phyloP scores from a whole-genome alignment of 2,888 invertebrate genomes.

The Ditula angustiorana region DNA sequence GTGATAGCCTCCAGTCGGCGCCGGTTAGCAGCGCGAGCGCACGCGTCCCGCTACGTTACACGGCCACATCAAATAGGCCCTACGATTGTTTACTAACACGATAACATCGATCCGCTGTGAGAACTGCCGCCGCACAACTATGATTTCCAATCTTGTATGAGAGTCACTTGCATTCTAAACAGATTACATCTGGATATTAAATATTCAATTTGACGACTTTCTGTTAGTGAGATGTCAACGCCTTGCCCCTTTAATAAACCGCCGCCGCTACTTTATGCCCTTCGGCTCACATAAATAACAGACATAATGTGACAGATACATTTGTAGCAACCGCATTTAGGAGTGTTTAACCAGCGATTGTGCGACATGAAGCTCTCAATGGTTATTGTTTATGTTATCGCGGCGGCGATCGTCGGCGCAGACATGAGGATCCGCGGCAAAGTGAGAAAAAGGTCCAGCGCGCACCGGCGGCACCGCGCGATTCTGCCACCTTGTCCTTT shows the following conservation, averaged over 20 bases:
- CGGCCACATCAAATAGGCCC: constrained; percentile 48
- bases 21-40: constrained; percentile 78
- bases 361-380: constrained; percentile 73
- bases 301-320: constrained; percentile 82
- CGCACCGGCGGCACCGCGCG: constrained; percentile 74
- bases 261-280: constrained; percentile 67
- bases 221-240: constrained; percentile 78
- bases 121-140: constrained; percentile 51
- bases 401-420: constrained; percentile 71
- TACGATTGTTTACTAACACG: constrained; percentile 74
- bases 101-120: constrained; percentile 56
- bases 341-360: constrained; percentile 68
- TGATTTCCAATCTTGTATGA: constrained; percentile 52
- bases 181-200: constrained; percentile 60
- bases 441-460: constrained; percentile 77
- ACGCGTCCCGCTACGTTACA: constrained; percentile 62
- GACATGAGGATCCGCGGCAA: constrained; percentile 79
- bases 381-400: constrained; percentile 78
- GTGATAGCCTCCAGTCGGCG: constrained; percentile 80
- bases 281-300: constrained; percentile 73
- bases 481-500: constrained; percentile 77
- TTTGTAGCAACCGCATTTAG: constrained; percentile 68
- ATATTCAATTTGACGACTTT: constrained; percentile 69
- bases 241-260: constrained; percentile 70
- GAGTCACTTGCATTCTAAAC: constrained; percentile 52